Evolutionary conservation across 2,797 vertebrate genomes (phyloP), one percentile per base, ranked within the genome.

Genomic region (Gobio occitaniae): DNA sequence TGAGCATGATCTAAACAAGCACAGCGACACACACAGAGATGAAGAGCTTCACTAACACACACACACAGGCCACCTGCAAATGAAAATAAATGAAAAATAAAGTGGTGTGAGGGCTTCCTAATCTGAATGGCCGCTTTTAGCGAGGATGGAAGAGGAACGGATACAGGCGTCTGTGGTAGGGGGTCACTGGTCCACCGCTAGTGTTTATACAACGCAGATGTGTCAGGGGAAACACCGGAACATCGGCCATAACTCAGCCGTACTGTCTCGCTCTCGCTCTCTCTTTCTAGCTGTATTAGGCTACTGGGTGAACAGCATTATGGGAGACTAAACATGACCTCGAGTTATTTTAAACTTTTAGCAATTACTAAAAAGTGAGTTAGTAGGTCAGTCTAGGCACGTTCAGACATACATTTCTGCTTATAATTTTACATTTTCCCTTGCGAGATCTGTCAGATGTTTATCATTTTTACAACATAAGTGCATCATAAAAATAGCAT

Each of bases 161-260:
- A 87, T 84, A 65, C 78, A 65, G 68, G 74, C 70, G 48, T 83
- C 38, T 61, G 76, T 44, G 79, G 63, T 52, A 66, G 86, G 80
- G 82, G 77, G 81, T 87, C 85, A 85, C 54, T 83, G 83, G 54
- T 82, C 80, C 76, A 78, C 84, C 65, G 29, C 76, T 84, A 74
- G 78, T 90, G 86, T 90, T 89, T 87, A 90, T 86, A 85, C 47
- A 76, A 66, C 44, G 79, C 90, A 90, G 89, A 90, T 91, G 89
- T 90, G 86, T 88, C 36, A 29, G 78, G 88, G 90, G 87, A 88
- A 88, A 87, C 29, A 32, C 48, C 48, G 54, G 82, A 87, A 80
- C 83, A 68, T 87, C 65, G 12, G 68, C 83, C 63, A 85, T 88
- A 84, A 88, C 70, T 88, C 86, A 87, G 38, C 70, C 21, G 36